Evolutionary conservation across 2,888 invertebrate genomes (phyloP), one percentile per base, ranked within the genome.

Genomic region (Pterostichus niger): DNA sequence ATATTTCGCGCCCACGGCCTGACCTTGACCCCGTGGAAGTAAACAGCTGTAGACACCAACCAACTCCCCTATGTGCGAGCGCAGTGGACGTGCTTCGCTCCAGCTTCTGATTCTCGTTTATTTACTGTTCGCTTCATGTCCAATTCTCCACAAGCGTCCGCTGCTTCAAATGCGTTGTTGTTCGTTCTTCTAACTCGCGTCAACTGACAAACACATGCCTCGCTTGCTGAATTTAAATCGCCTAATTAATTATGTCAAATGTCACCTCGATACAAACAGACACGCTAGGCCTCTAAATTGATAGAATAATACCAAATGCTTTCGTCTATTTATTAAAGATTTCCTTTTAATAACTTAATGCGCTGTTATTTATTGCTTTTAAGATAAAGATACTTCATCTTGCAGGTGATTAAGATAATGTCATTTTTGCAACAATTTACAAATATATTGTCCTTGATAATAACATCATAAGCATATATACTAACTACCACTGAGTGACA

Each of bases 1-100:
- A 83, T 83, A 83, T 83, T 77, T 64, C 77, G 75, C 75, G 82
- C 61, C 82, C 61, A 61, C 76, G 82, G 35, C 64, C 77, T 56
- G 83, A 83, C 83, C 83, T 83, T 83, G 83, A 77, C 83, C 82
- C 24, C 61, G 61, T 76, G 52, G 52, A 75, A 77, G 83, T 68
- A 83, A 83, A 83, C 83, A 83, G 83, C 83, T 83, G 82, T 61
- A 64, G 40, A 83, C 83, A 75, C 77, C 73, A 81, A 75, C 77
- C 73, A 81, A 79, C 79, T 54, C 56, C 56, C 73, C 56, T 73
- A 56, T 31, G 49, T 13, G 31, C 40, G 3, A 40, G 40, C 15
- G 9, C 64, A 46, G 15, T 33, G 68, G 7, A 49, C 64, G 49
- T 61, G 46, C 46, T 61, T 44, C 17, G 59, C 64, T 15, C 24